A percentile compares a stretch with the other conserved stretches of the same genome.
These are phyloP conservation scores for Sturmia bella DNA, from an alignment of 2,888 invertebrate genomes.

Conservation along the genomic window DNA sequence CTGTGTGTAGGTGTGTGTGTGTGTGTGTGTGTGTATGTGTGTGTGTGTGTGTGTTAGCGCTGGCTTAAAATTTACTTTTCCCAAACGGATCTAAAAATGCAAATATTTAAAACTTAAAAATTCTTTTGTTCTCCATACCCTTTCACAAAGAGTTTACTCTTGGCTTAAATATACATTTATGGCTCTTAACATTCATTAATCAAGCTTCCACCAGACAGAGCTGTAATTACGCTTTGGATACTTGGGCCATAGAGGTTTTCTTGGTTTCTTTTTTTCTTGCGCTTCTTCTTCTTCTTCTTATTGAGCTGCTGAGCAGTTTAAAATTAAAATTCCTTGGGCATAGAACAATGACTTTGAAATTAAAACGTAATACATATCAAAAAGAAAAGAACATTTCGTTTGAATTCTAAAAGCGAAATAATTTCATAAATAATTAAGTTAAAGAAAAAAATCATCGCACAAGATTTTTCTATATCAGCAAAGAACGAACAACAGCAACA, in stretches of 20 bases:
- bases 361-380: slow-evolving; percentile 8
- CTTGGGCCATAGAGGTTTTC: neutral
- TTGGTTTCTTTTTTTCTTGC: neutral
- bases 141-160: neutral
- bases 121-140: slow-evolving; percentile 1
- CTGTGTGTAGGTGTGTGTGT: no score
- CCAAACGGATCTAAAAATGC: slow-evolving; percentile 28
- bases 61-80: neutral
- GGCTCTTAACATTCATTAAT: slow-evolving; percentile 24
- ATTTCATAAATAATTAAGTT: slow-evolving; percentile 60
- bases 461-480: slow-evolving; percentile 11
- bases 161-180: slow-evolving; percentile 5
- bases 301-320: slow-evolving; percentile 2
- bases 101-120: slow-evolving; percentile 1
- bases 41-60: no score
- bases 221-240: slow-evolving; percentile 22
- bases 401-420: slow-evolving; percentile 41
- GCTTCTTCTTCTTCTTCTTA: no score
- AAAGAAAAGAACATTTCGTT: slow-evolving; percentile 43
- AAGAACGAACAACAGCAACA: neutral
- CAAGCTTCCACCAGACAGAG: slow-evolving; percentile 18
- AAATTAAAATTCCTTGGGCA: slow-evolving; percentile 60
- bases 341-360: slow-evolving; percentile 30
- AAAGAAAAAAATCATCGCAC: slow-evolving; percentile 1
- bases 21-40: no score